These are phyloP conservation scores for Paradisaea rubra DNA, from an alignment of 2,113 vertebrate species.

Conservation along the genomic window DNA sequence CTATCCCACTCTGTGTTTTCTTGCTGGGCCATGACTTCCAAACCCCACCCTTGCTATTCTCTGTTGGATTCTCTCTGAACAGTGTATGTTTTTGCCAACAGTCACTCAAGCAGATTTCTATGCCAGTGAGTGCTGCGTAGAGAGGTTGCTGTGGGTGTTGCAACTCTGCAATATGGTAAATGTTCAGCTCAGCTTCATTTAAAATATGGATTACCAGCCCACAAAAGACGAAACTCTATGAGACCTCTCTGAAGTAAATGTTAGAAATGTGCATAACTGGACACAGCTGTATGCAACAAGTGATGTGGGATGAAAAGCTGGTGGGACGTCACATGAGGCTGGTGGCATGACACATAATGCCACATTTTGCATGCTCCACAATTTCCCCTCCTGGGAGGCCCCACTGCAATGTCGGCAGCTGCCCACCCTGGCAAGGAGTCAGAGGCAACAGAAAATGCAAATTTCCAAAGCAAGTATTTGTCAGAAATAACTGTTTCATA, in stretches of 20 bases:
- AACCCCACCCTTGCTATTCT: neutral
- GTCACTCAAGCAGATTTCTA: neutral
- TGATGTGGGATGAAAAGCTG: neutral
- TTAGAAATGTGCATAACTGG: neutral
- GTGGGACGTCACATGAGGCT: fast-evolving
- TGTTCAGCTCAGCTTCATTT: neutral
- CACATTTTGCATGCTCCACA: neutral
- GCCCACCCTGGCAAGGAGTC: neutral
- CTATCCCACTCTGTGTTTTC: neutral
- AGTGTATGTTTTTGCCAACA: neutral
- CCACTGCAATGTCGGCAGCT: neutral
- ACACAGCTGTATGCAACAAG: neutral
- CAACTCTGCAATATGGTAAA: neutral
- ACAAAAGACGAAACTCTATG: neutral
- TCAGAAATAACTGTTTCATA: neutral
- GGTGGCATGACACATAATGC: neutral
- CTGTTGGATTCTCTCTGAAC: neutral
- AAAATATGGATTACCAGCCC: neutral
- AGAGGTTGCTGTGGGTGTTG: neutral
- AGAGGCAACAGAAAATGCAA: neutral
- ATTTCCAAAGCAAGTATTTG: neutral
- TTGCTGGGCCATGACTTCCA: neutral
- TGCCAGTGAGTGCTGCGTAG: neutral
- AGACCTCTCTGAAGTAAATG: neutral
- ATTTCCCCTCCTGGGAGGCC: neutral